Evolutionary conservation across 2,797 vertebrate genomes (phyloP).

Genomic region (Aythya fuligula): DNA sequence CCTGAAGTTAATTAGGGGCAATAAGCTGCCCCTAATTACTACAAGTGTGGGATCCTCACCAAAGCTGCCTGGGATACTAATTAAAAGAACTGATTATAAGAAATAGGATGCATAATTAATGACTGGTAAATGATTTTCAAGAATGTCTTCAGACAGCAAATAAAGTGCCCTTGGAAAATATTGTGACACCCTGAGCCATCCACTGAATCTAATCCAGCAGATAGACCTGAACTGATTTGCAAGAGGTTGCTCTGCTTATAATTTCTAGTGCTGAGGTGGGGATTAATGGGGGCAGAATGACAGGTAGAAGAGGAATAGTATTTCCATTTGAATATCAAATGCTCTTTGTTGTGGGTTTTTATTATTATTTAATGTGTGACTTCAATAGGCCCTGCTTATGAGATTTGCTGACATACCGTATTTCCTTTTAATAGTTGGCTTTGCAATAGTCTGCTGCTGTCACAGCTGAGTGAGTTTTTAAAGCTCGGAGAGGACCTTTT

Average conservation of each 20-base stretch:
- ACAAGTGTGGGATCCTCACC: slow-evolving; percentile 27
- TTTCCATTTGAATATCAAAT: slow-evolving; percentile 4
- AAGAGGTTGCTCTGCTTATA: background rate
- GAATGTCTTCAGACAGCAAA: slow-evolving; percentile 43
- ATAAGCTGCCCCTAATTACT: slow-evolving; percentile 58
- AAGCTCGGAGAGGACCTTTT: background rate
- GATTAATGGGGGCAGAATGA: background rate
- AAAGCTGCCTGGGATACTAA: slow-evolving; percentile 53
- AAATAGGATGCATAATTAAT: slow-evolving; percentile 68
- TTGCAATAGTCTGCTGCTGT: background rate
- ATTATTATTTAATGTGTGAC: background rate
- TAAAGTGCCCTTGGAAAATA: slow-evolving; percentile 55
- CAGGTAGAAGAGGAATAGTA: background rate
- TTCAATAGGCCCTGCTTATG: background rate
- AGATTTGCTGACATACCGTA: background rate
- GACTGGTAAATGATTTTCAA: slow-evolving; percentile 35
- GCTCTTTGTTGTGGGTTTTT: background rate
- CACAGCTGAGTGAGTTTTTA: background rate
- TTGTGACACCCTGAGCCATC: background rate
- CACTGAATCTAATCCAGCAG: slow-evolving; percentile 10
- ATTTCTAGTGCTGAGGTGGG: background rate
- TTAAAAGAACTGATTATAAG: slow-evolving; percentile 58
- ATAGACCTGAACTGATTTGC: background rate
- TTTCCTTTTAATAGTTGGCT: background rate
- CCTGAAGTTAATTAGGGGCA: slow-evolving; percentile 66